These are phyloP conservation scores for Eulemur macaco DNA, from an alignment of 2,113 vertebrate species.

Conservation along the genomic window DNA sequence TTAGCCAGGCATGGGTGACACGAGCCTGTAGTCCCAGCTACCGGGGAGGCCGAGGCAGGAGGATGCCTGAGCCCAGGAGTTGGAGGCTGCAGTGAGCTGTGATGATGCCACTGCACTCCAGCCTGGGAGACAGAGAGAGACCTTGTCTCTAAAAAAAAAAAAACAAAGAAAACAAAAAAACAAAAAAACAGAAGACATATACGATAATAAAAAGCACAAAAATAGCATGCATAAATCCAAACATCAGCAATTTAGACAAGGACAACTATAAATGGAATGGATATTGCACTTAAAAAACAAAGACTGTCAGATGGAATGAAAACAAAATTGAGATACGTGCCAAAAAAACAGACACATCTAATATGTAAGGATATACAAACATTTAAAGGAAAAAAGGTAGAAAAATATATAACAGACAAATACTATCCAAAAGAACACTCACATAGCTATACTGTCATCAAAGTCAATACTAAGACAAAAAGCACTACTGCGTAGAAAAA, in stretches of 20 bases:
- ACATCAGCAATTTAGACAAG: not conserved
- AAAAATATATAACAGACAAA: not conserved
- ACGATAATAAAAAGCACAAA: not conserved
- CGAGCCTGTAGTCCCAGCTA: too few relatives aligned
- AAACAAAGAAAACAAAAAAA: not conserved
- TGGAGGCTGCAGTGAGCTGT: too few relatives aligned
- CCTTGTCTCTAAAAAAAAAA: not conserved
- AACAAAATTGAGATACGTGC: not conserved
- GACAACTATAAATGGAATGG: not conserved
- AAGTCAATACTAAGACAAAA: not conserved
- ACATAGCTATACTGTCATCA: too few relatives aligned
- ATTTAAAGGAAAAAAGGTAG: not conserved
- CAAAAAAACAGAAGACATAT: not conserved
- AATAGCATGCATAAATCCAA: not conserved
- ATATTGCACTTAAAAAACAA: not conserved
- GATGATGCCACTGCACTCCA: too few relatives aligned
- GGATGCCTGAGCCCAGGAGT: too few relatives aligned
- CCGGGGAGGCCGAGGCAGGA: too few relatives aligned
- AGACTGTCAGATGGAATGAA: not conserved
- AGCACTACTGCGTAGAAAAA: not conserved
- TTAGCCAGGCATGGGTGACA: too few relatives aligned
- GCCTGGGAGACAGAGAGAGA: too few relatives aligned
- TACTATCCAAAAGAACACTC: not conserved
- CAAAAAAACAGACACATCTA: not conserved
- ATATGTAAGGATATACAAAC: accelerated